Evolutionary conservation across 2,113 vertebrate species (phyloP), one percentile per base, ranked within the genome.

Genomic region (Cavia aperea): DNA sequence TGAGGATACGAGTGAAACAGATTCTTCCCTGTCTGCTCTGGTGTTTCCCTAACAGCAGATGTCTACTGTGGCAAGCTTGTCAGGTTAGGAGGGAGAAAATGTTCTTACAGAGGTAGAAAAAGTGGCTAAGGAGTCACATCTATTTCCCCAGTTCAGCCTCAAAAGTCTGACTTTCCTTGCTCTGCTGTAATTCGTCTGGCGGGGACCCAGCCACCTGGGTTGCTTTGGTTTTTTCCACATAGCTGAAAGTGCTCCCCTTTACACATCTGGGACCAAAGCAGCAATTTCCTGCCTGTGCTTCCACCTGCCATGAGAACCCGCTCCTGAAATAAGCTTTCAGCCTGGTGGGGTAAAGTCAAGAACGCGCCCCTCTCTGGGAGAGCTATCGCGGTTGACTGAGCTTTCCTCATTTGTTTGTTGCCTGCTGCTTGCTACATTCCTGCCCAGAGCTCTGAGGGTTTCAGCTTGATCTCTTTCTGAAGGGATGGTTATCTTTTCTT

Each of bases 391-490:
- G 56, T 18, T 81, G n/a, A 29, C 51, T 87, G n/a, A 31, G 58
- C 90, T 84, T 94, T 81, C 60, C 66, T 87, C 9, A n/a, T 82
- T 78, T 49, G 36, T 88, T 78, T n/a, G 21, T 68, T 85, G 81
- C 72, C 77, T 92, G 66, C 77, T 92, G 66, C 46, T 82, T 33
- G 14, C 65, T 81, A 65, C 23, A n/a, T 43, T 86, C 62, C 51
- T 92, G 92, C 72, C 81, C 66, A 81, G 43, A 82, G 49, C 43
- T 10, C 14, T 23, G 63, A 72, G 39, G 58, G 49, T 95, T 93
- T 84, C 91, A 63, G 72, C 81, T 82, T 63, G 86, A 72, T 49
- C 86, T 43, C 60, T 88, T 91, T 89, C 92, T 92, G 68, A 83
- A 68, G 86, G 43, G 68, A 86, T 86, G 89, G 70, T 63, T 23